phyloP scores from a whole-genome alignment of 2,797 vertebrate genomes.

The Antrozous pallidus region DNA sequence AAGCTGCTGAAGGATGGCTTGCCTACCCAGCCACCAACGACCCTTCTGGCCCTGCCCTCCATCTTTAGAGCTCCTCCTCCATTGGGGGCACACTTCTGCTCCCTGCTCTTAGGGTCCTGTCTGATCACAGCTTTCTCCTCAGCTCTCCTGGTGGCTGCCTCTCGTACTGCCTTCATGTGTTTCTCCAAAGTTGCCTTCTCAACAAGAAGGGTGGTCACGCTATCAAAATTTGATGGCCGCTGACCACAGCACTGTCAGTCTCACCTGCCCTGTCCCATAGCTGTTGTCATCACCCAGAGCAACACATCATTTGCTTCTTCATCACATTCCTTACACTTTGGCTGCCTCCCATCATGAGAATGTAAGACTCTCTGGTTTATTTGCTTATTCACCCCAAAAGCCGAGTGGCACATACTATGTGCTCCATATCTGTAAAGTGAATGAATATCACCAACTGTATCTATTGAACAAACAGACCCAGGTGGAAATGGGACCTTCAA shows the following conservation, averaged over 20 bases:
- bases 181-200: not conserved
- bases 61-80: accelerated
- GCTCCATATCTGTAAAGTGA: accelerated
- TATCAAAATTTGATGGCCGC: accelerated
- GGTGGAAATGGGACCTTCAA: no score
- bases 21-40: accelerated
- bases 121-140: not conserved
- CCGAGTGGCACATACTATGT: accelerated
- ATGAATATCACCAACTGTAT: accelerated
- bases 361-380: no score
- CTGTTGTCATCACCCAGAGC: accelerated
- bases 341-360: not conserved
- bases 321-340: not conserved
- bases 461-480: not conserved
- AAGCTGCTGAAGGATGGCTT: accelerated
- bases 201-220: accelerated
- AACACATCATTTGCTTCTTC: not conserved
- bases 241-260: accelerated
- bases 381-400: accelerated
- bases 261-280: not conserved
- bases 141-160: not conserved
- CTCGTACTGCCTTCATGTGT: not conserved
- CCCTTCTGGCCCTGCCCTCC: accelerated
- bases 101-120: no score
- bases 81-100: accelerated